These are phyloP conservation scores for Prionailurus bengalensis DNA, from an alignment of 2,113 vertebrate species.

Conservation along the genomic window DNA sequence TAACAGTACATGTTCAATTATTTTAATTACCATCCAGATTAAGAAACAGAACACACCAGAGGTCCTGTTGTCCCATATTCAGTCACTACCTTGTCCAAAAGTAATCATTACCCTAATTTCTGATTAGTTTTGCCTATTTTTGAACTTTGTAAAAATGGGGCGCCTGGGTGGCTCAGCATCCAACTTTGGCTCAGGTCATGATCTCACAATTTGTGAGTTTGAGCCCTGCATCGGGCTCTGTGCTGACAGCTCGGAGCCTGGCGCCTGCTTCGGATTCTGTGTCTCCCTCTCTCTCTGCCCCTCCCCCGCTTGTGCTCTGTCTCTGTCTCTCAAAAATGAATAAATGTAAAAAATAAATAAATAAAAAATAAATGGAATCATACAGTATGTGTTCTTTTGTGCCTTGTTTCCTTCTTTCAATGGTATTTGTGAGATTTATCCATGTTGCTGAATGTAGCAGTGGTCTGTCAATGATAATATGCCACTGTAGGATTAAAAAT, in stretches of 20 bases:
- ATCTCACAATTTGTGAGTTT: no score
- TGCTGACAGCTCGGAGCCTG: no score
- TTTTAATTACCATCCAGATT: background rate
- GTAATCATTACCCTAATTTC: background rate
- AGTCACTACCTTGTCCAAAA: background rate
- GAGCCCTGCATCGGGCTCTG: no score
- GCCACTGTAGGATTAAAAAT: background rate
- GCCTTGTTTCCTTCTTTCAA: background rate
- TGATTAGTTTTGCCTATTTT: background rate
- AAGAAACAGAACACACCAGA: background rate
- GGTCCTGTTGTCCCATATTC: background rate
- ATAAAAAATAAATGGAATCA: background rate
- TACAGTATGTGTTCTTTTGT: background rate
- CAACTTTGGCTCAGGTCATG: no score
- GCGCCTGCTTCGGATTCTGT: no score
- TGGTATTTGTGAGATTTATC: background rate
- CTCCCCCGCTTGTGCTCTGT: no score
- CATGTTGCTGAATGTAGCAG: background rate
- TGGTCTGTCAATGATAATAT: background rate
- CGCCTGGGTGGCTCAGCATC: no score
- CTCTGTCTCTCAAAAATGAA: no score
- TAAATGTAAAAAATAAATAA: no score
- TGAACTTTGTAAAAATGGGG: constrained; percentile 28
- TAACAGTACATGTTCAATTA: background rate
- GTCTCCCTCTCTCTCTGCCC: no score